Evolutionary conservation across 1,140 invertebrate species (phyloP).

Genomic region (Drosophila pseudoananassae): DNA sequence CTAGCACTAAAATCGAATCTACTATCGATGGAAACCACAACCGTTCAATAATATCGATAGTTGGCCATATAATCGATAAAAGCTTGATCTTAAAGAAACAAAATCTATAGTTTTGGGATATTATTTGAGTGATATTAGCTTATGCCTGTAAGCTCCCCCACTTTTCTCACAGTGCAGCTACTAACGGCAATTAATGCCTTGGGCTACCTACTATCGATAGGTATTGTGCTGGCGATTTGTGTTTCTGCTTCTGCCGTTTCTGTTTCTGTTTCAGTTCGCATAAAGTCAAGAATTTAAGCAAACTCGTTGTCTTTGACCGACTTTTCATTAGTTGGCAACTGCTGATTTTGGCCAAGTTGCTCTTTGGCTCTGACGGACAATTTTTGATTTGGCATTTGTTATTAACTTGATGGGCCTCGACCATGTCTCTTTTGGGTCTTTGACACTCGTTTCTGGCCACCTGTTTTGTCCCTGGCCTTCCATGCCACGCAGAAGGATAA

Average conservation of each 20-base stretch:
- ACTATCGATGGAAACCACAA: no score
- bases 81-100: no score
- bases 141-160: neutral
- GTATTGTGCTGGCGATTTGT: slow-evolving; percentile 21
- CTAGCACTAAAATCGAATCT: no score
- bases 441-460: slow-evolving; percentile 10
- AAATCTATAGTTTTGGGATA: no score
- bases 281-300: slow-evolving; percentile 69
- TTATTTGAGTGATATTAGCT: no score
- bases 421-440: slow-evolving; percentile 21
- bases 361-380: slow-evolving; percentile 37
- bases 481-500: neutral
- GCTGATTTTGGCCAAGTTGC: slow-evolving; percentile 32
- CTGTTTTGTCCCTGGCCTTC: slow-evolving; percentile 25
- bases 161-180: slow-evolving; percentile 9
- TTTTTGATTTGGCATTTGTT: slow-evolving; percentile 5
- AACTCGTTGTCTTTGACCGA: slow-evolving; percentile 76
- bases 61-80: no score
- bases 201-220: slow-evolving; percentile 49
- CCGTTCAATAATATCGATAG: no score
- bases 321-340: slow-evolving; percentile 44
- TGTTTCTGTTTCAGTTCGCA: slow-evolving; percentile 42
- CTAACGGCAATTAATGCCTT: slow-evolving; percentile 73
- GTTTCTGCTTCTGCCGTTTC: slow-evolving; percentile 12
- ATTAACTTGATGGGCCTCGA: slow-evolving; percentile 21